Percentiles rank a stretch among this genome's conserved stretches.
These are phyloP conservation scores for Stenurella melanura DNA, from an alignment of 2,888 invertebrate genomes.

Conservation along the genomic window DNA sequence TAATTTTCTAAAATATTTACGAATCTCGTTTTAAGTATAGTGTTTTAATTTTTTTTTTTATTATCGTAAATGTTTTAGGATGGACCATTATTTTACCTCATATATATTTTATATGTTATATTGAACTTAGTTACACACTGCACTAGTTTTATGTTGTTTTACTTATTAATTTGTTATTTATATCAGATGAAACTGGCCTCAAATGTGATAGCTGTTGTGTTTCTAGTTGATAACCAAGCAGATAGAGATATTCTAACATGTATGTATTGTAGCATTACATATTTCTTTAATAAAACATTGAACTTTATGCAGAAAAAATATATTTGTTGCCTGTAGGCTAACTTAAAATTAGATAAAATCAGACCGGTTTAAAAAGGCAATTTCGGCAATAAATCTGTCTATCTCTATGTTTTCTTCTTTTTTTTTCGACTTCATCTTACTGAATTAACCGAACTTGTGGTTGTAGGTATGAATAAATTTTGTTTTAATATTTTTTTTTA, in stretches of 20 bases:
- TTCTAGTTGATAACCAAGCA: not conserved
- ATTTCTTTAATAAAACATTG: not conserved
- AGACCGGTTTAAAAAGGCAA: too few species aligned
- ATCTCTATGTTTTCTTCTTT: too few species aligned
- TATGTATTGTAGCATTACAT: not conserved
- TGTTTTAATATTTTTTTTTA: too few species aligned
- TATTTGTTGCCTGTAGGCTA: not conserved
- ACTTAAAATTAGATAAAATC: too few species aligned
- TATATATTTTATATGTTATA: conserved; percentile 36
- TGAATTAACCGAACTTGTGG: too few species aligned
- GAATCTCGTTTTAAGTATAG: conserved; percentile 46
- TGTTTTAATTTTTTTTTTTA: conserved; percentile 26
- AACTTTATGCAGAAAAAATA: not conserved
- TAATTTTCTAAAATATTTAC: conserved; percentile 49
- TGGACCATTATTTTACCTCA: conserved; percentile 42
- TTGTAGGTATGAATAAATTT: too few species aligned
- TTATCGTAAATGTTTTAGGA: conserved; percentile 39
- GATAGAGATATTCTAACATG: not conserved
- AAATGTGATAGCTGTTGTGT: conserved; percentile 8
- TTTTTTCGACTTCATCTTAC: too few species aligned
- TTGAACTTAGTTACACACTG: conserved; percentile 42
- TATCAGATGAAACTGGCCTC: conserved; percentile 17
- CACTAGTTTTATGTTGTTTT: conserved; percentile 37
- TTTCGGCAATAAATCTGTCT: too few species aligned
- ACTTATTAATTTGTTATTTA: conserved; percentile 40